phyloP scores from a whole-genome alignment of 1,140 invertebrate species.

The Pseudomyrmex gracilis region DNA sequence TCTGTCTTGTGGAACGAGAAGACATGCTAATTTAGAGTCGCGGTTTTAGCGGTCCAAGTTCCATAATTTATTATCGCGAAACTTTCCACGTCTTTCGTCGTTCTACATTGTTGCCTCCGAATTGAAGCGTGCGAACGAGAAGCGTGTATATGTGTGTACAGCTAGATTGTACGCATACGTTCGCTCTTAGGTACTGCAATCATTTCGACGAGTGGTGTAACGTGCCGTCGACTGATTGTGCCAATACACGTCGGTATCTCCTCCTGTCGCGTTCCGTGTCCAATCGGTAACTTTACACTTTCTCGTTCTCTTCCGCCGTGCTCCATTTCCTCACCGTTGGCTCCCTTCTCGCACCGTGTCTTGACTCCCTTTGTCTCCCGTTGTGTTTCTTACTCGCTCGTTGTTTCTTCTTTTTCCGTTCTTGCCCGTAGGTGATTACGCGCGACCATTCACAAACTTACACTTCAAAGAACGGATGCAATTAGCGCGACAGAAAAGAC shows the following conservation, averaged over 20 bases:
- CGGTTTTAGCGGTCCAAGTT: constrained; percentile 50
- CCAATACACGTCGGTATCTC: constrained; percentile 69
- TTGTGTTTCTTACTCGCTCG: not conserved
- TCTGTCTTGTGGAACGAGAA: constrained; percentile 3
- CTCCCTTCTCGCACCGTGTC: not conserved
- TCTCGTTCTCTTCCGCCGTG: constrained; percentile 13
- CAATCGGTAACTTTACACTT: constrained; percentile 62
- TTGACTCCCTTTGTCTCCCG: constrained; percentile 24
- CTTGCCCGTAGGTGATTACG: constrained; percentile 33
- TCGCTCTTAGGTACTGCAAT: constrained; percentile 69
- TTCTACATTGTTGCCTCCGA: not conserved
- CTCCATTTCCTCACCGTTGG: constrained; percentile 1
- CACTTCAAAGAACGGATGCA: constrained; percentile 69
- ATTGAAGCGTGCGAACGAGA: constrained; percentile 12
- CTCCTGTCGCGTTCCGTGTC: constrained; percentile 45
- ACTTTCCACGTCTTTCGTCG: constrained; percentile 30
- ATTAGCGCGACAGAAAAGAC: constrained; percentile 65
- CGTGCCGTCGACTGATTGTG: constrained; percentile 73
- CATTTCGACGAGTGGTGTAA: constrained; percentile 69
- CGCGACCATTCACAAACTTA: constrained; percentile 66
- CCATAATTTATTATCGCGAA: constrained; percentile 49
- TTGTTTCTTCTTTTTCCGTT: constrained; percentile 37
- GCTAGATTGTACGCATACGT: not conserved
- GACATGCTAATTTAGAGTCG: constrained; percentile 33
- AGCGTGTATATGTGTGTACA: not conserved